Evolutionary conservation across 2,888 invertebrate species (phyloP).

Genomic region (Eristalis pertinax): DNA sequence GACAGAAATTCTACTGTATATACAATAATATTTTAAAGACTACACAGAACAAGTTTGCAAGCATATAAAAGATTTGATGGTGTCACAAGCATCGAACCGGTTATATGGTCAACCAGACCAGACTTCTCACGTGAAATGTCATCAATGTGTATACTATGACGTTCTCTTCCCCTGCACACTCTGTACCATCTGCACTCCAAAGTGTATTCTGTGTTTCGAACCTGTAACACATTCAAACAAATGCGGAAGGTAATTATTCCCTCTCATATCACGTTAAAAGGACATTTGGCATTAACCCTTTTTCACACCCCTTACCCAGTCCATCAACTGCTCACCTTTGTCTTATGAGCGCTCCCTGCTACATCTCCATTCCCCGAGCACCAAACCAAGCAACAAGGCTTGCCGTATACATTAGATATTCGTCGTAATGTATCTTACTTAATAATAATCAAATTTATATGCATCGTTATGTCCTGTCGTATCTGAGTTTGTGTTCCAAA

Average conservation of each 20-base stretch:
- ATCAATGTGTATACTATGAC: neutral
- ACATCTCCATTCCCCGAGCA: slow-evolving; percentile 23
- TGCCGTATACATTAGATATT: slow-evolving; percentile 67
- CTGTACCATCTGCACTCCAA: neutral
- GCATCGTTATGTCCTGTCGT: slow-evolving; percentile 80
- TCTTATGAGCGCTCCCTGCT: slow-evolving; percentile 10
- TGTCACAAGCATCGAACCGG: neutral
- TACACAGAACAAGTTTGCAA: too few species aligned
- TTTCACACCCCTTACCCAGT: slow-evolving; percentile 55
- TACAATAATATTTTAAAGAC: too few species aligned
- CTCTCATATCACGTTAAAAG: slow-evolving; percentile 36
- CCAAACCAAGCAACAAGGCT: slow-evolving; percentile 19
- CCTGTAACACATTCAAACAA: neutral
- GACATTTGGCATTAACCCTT: slow-evolving; percentile 56
- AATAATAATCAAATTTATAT: slow-evolving; percentile 77
- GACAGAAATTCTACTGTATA: too few species aligned
- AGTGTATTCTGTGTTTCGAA: neutral
- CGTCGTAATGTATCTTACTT: slow-evolving; percentile 75
- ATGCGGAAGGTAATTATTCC: slow-evolving; percentile 41
- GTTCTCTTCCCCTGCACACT: neutral
- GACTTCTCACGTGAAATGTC: neutral
- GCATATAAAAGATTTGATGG: neutral
- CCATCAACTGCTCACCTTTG: slow-evolving; percentile 50
- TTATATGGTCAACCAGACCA: neutral
- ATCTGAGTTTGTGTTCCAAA: slow-evolving; percentile 68